Conservation (phyloP, 2,888 invertebrate species). For the Patella depressa region DNA sequence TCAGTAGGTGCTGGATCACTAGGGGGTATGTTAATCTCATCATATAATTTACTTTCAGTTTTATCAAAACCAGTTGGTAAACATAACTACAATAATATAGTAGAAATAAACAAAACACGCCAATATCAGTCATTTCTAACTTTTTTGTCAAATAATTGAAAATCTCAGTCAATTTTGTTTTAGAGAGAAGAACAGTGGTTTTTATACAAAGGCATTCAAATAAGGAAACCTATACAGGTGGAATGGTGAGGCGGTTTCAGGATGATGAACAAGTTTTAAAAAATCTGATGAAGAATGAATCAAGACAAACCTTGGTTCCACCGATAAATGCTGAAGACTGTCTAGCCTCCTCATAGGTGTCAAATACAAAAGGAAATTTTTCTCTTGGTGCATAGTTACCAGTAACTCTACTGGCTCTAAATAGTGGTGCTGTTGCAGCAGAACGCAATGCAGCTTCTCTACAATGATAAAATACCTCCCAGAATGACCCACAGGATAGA, state of each 20-base stretch:
- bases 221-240: no score
- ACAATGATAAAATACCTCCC: constrained; percentile 29
- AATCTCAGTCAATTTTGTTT: no score
- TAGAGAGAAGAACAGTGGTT: no score
- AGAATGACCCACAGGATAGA: no score
- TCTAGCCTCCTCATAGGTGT: constrained; percentile 81
- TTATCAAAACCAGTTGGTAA: constrained; percentile 85
- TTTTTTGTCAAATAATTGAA: no score
- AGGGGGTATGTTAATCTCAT: constrained; percentile 81
- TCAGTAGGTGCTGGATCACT: constrained; percentile 57
- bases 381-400: constrained; percentile 42
- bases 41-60: constrained; percentile 82
- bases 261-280: no score
- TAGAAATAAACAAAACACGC: background rate
- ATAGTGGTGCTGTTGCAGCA: constrained; percentile 65
- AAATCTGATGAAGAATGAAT: no score
- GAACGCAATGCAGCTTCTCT: constrained; percentile 70
- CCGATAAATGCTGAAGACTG: constrained; percentile 82
- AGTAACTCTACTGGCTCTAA: constrained; percentile 66
- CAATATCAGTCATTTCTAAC: no score
- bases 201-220: no score
- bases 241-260: no score
- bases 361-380: constrained; percentile 89
- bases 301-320: constrained; percentile 76
- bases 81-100: constrained; percentile 73